Conservation (phyloP, 2,113 vertebrate genomes). For the Motacilla tschutschensis region DNA sequence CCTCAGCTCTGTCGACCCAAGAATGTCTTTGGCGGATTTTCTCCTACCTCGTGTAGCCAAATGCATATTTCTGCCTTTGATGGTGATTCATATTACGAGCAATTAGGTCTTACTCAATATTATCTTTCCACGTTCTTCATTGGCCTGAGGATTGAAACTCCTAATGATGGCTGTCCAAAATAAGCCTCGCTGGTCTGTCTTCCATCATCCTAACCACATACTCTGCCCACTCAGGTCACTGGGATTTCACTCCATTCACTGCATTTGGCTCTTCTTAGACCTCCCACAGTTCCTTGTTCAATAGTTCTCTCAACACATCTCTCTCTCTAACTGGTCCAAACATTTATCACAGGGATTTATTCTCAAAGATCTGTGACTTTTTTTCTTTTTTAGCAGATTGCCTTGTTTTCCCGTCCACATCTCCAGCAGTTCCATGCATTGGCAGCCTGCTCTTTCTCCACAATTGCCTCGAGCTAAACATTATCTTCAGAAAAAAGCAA, state of each 20-base stretch:
- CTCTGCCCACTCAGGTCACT: constrained; percentile 43
- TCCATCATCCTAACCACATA: constrained; percentile 44
- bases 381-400: neutral
- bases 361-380: neutral
- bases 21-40: constrained; percentile 25
- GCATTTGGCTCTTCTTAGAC: constrained; percentile 18
- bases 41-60: constrained; percentile 19
- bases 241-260: constrained; percentile 36
- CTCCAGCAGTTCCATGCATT: neutral
- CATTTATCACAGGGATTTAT: neutral
- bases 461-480: neutral
- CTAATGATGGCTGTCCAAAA: constrained; percentile 14
- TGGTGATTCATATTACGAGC: constrained; percentile 8
- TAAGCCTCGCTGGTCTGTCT: constrained; percentile 10
- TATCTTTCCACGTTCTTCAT: constrained; percentile 28
- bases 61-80: constrained; percentile 20
- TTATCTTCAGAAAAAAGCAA: neutral
- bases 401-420: neutral
- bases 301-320: neutral
- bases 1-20: neutral
- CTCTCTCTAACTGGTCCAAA: neutral
- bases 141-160: constrained; percentile 30
- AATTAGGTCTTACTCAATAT: constrained; percentile 55
- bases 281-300: constrained; percentile 37
- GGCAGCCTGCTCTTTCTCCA: neutral